These are phyloP conservation scores for Agrilus planipennis DNA, from an alignment of 1,140 invertebrate species.

Conservation along the genomic window DNA sequence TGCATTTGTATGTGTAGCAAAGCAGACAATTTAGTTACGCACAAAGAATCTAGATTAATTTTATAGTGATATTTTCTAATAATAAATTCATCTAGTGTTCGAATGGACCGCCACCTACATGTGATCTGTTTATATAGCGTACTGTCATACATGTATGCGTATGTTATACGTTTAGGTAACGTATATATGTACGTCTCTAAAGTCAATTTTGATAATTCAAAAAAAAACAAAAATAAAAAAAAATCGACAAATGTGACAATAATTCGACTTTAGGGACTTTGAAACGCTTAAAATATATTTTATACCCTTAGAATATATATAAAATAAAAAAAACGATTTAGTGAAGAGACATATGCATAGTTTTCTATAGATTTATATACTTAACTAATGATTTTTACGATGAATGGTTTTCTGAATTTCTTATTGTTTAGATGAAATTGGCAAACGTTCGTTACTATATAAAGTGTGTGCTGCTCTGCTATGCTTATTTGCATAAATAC, in stretches of 20 bases:
- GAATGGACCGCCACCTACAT: slow-evolving; percentile 31
- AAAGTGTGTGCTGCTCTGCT: slow-evolving; percentile 1
- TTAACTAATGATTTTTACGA: slow-evolving; percentile 24
- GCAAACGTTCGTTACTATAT: slow-evolving; percentile 1
- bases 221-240: no score
- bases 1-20: slow-evolving; percentile 1
- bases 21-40: slow-evolving; percentile 15
- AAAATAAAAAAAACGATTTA: slow-evolving; percentile 6
- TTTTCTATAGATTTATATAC: slow-evolving; percentile 29
- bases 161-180: not conserved
- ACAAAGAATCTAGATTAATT: slow-evolving; percentile 19
- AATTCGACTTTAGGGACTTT: slow-evolving; percentile 14
- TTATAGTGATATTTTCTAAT: slow-evolving; percentile 31
- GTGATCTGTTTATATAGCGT: slow-evolving; percentile 30
- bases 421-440: no score
- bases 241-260: slow-evolving; percentile 14
- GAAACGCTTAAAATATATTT: slow-evolving; percentile 25
- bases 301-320: slow-evolving; percentile 22
- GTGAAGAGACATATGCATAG: slow-evolving; percentile 23
- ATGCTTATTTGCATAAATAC: not conserved
- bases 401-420: not conserved
- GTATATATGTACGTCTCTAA: slow-evolving; percentile 3
- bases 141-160: slow-evolving; percentile 4
- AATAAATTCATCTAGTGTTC: slow-evolving; percentile 35
- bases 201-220: not conserved